Conservation (phyloP, 1,140 invertebrate genomes). For the Mylabris phalerata region DNA sequence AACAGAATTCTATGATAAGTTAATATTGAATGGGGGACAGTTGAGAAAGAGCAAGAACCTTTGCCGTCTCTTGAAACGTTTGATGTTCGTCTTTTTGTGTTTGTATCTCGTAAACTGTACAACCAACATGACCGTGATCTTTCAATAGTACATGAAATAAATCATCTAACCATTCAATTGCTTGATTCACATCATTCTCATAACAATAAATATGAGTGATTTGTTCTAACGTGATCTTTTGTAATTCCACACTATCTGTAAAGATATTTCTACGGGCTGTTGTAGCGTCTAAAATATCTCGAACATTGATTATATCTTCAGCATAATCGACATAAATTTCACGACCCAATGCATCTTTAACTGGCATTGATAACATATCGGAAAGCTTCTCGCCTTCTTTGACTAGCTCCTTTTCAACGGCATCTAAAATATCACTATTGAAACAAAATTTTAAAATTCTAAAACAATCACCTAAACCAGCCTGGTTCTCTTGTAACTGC, state of each 20-base stretch:
- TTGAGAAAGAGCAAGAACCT: constrained; percentile 44
- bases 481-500: constrained; percentile 49
- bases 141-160: constrained; percentile 62
- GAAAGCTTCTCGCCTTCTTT: constrained; percentile 72
- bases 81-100: constrained; percentile 67
- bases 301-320: constrained; percentile 62
- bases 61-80: constrained; percentile 69
- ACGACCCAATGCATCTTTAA: constrained; percentile 69
- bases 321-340: constrained; percentile 67
- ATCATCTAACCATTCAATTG: constrained; percentile 67
- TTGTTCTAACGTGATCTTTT: constrained; percentile 69
- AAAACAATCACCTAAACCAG: constrained; percentile 44
- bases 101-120: constrained; percentile 64
- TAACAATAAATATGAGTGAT: constrained; percentile 66
- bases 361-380: constrained; percentile 70
- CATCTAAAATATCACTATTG: constrained; percentile 43
- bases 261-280: constrained; percentile 58
- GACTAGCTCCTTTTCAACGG: constrained; percentile 59
- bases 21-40: neutral
- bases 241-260: constrained; percentile 61
- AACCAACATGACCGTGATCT: constrained; percentile 65
- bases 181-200: constrained; percentile 68
- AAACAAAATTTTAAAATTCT: neutral
- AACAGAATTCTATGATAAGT: constrained; percentile 10
- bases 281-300: constrained; percentile 59